Base-by-base conservation (phyloP, 2,888 invertebrate species). In the Tiliacea citrago region DNA sequence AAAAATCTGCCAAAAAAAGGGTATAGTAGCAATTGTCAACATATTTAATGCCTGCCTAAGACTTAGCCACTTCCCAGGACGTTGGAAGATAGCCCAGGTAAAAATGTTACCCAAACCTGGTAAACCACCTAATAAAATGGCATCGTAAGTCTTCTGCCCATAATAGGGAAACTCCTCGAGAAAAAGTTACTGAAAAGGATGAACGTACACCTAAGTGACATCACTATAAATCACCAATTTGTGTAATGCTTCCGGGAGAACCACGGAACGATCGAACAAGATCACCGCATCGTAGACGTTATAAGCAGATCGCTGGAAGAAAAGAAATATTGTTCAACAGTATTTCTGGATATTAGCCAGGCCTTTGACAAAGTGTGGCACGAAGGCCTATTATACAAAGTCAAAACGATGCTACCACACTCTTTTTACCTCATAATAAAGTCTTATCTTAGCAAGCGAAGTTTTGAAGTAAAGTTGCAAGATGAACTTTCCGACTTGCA, bases 1-100 rank as follows among this genome's bases (percentile, higher is more conserved):
- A 57, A 47, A 47, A 47, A 16, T 47, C 13, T 16, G 47, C 16
- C 16, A 47, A 47, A 47, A 47, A 47, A 47, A n/a, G 12, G 16
- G 47, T 51, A 21, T 51, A 51, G 51, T 53, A n/a, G 51, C 39
- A 53, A 53, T 53, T 53, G n/a, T 53, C n/a, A n/a, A 53, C 53
- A 53, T 53, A 53, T n/a, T 53, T 53, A 53, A 53, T n/a, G n/a
- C 53, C 12, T 53, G n/a, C n/a, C n/a, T 53, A n/a, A 51, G 51
- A 51, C 51, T 8, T 49, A 51, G 51, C 51, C 21, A 21, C 51
- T 21, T 51, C 9, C n/a, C 53, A n/a, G 53, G n/a, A n/a, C 12
- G 21, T 12, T n/a, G n/a, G 53, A 53, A n/a, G n/a, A 53, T n/a
- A 53, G 53, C 53, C 10, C n/a, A 53, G 12, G 53, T 53, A 53